phyloP scores from a whole-genome alignment of 2,797 vertebrate species.

The Melanotaenia trifasciata region DNA sequence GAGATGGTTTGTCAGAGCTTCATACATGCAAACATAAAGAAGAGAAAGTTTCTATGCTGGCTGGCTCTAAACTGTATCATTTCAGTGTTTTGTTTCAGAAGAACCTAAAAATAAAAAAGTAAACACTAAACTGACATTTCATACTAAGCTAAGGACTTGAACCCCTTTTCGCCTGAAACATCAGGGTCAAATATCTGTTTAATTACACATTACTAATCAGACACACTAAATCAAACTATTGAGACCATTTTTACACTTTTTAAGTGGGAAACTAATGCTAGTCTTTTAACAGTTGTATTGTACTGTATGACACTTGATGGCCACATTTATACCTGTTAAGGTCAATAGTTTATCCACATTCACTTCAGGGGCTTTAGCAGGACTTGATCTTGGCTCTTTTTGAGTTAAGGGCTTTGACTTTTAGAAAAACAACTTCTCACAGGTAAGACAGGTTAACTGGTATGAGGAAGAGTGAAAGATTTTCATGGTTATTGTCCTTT shows the following conservation, averaged over 20 bases:
- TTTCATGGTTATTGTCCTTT: no score
- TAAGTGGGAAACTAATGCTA: background rate
- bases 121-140: background rate
- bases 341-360: no score
- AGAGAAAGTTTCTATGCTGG: background rate
- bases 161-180: background rate
- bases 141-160: background rate
- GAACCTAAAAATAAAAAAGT: background rate
- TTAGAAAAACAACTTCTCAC: no score
- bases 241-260: background rate
- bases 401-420: no score
- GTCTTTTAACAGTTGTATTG: background rate
- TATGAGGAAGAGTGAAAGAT: no score
- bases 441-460: no score
- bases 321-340: no score
- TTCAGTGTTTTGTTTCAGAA: background rate
- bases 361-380: no score
- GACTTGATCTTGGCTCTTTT: no score
- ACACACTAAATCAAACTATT: background rate
- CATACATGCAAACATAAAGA: background rate
- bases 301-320: no score
- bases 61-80: conserved; percentile 9
- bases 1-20: background rate
- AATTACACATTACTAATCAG: no score
- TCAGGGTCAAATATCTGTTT: background rate